Percentiles rank a stretch among this genome's conserved stretches.
phyloP scores from a whole-genome alignment of 1,140 invertebrate genomes.

The Grapholita molesta region DNA sequence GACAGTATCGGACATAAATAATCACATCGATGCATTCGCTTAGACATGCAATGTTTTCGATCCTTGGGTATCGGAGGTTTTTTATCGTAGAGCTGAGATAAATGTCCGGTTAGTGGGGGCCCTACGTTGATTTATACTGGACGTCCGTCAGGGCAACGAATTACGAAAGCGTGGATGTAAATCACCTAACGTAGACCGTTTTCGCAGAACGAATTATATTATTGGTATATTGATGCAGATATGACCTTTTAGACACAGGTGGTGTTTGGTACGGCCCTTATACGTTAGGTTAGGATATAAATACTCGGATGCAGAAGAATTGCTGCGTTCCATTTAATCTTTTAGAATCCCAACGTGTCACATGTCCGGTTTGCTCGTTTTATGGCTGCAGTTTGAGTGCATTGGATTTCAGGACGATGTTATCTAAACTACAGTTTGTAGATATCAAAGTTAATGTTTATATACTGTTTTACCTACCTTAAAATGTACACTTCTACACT shows the following conservation, averaged over 20 bases:
- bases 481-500: too few relatives aligned
- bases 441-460: too few relatives aligned
- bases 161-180: conserved; percentile 69
- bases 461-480: too few relatives aligned
- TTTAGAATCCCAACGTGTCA: not conserved
- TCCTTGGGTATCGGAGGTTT: conserved; percentile 53
- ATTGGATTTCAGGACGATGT: not conserved
- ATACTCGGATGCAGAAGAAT: conserved; percentile 15
- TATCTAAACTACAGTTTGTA: too few relatives aligned
- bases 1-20: conserved; percentile 26
- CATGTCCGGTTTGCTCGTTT: not conserved
- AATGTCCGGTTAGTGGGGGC: conserved; percentile 71
- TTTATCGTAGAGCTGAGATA: conserved; percentile 67
- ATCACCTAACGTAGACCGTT: conserved; percentile 54
- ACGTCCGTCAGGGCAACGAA: conserved; percentile 68
- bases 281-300: conserved; percentile 18
- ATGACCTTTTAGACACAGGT: not conserved
- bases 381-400: not conserved
- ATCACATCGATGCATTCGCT: conserved; percentile 28
- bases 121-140: conserved; percentile 72
- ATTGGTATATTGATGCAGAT: not conserved
- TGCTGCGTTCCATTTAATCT: conserved; percentile 8
- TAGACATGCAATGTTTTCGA: conserved; percentile 39
- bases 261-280: conserved; percentile 37
- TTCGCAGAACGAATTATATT: not conserved